Base-by-base conservation (phyloP, 2,113 vertebrate species). In the Pseudorectes ferrugineus region DNA sequence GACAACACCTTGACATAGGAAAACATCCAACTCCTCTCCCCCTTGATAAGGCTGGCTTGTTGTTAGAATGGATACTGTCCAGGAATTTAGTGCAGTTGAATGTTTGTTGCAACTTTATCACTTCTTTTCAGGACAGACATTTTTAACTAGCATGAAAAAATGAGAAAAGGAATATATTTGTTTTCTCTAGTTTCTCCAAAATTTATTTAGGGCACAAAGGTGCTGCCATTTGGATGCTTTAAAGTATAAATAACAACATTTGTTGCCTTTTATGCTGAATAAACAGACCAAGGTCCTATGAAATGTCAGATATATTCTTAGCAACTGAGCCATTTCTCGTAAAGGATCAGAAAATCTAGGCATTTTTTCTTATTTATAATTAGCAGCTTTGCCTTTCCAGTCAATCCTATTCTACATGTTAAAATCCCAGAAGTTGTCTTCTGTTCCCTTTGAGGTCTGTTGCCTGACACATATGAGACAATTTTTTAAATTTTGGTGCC, bases 241-340 rank as follows among this genome's bases (percentile, higher is more conserved):
- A 91, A 94, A 93, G 70, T 90, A 75, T 48, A 95, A 95, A 83
- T 55, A 91, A 88, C 10, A 18, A 18, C 54, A 79, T 94, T 88
- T 96, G 23, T 82, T 97, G 88, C 25, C 14, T 79, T 75, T 95
- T 83, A 80, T 77, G 42, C 62, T 86, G 93, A 93, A 95, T 66
- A 85, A 92, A 94, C 35, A 97, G 57, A 55, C 38, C 20, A 89
- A 85, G 40, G 28, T 54, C 49, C 29, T 76, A 33, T 74, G 72
- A 93, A 96, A 97, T 94, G 83, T 85, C 84, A 93, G 49, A 70
- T 73, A 93, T 43, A 86, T 90, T 97, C 91, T 91, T 75, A 92
- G 68, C 43, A 65, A 57, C 51, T 84, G 51, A 92, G 51, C 33
- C 62, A 61, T 82, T 92, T 95, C 89, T 94, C 94, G 65, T 81